A percentile compares a stretch with the other conserved stretches of the same genome.
Conservation (phyloP, 2,113 vertebrate genomes). For the Ictidomys tridecemlineatus region DNA sequence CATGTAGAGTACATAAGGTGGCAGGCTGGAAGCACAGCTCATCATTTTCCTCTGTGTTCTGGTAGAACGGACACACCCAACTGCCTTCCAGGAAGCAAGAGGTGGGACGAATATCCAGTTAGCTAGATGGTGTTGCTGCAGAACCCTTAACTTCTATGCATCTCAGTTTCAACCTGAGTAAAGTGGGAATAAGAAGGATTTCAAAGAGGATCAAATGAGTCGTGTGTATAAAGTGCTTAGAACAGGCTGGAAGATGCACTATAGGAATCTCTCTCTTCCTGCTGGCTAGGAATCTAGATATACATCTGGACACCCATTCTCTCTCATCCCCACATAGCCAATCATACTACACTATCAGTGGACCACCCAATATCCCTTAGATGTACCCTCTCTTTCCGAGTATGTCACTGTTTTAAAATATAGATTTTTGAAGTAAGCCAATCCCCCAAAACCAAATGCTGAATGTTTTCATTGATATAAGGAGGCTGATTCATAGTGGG, state of each 20-base stretch:
- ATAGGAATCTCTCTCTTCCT: neutral
- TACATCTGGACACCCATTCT: neutral
- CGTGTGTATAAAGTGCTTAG: neutral
- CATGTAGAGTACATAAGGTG: neutral
- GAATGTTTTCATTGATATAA: too few relatives aligned
- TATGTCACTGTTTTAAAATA: neutral
- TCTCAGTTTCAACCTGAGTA: neutral
- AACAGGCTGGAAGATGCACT: neutral
- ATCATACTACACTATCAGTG: neutral
- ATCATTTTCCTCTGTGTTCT: neutral
- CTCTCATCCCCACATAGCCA: fast-evolving
- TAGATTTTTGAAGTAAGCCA: neutral
- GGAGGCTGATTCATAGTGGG: too few relatives aligned
- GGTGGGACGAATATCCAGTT: neutral
- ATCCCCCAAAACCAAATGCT: too few relatives aligned
- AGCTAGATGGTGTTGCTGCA: too few relatives aligned
- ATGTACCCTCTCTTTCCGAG: neutral
- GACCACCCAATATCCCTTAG: neutral
- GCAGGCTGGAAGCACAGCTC: neutral
- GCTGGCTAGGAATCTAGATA: neutral
- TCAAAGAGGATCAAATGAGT: neutral
- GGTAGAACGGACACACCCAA: neutral
- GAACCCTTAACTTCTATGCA: neutral
- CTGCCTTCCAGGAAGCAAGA: neutral
- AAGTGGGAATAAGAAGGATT: neutral